phyloP scores from a whole-genome alignment of 2,113 vertebrate species.

The Phoxinus phoxinus region DNA sequence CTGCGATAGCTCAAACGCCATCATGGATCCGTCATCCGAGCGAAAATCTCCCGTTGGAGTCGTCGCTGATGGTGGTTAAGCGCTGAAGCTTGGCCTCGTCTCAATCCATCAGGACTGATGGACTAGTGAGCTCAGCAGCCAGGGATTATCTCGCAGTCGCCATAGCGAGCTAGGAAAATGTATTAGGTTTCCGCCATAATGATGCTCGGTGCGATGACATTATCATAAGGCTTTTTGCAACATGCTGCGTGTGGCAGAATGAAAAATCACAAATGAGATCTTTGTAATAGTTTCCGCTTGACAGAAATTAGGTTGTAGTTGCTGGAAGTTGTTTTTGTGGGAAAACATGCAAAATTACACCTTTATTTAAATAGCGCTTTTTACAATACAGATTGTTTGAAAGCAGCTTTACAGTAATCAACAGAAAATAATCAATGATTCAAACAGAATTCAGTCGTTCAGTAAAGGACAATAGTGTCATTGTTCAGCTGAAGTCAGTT shows the following conservation, averaged over 20 bases:
- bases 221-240: background rate
- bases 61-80: background rate
- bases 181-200: background rate
- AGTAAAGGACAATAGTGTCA: no score
- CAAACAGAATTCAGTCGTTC: no score
- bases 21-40: conserved; percentile 5
- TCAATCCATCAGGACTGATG: conserved; percentile 28
- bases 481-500: no score
- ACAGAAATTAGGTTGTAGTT: background rate
- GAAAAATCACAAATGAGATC: background rate
- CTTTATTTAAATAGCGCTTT: no score
- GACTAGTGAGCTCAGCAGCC: conserved; percentile 9
- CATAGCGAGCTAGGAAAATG: background rate
- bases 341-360: no score
- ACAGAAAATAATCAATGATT: no score
- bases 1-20: conserved; percentile 21
- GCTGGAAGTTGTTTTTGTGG: background rate
- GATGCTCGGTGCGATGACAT: background rate
- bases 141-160: conserved; percentile 2
- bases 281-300: background rate
- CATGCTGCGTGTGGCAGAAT: background rate
- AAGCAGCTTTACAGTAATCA: no score
- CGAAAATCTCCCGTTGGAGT: background rate
- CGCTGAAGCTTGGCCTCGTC: background rate
- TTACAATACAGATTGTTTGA: no score